Evolutionary conservation across 2,888 invertebrate species (phyloP).

Genomic region (Synergus itoensis): DNA sequence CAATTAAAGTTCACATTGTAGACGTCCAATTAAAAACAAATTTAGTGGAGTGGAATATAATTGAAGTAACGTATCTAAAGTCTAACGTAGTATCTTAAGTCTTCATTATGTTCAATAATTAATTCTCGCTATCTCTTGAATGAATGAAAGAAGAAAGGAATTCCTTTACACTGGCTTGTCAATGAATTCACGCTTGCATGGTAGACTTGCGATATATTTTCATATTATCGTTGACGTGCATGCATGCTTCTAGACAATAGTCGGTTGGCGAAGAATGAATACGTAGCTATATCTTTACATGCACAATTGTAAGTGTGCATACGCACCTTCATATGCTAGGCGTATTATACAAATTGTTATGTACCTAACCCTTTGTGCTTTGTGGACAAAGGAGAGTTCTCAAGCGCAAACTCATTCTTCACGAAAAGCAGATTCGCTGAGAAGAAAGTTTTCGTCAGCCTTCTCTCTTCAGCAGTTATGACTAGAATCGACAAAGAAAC

Average conservation of each 20-base stretch:
- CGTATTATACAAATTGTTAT: conserved; percentile 17
- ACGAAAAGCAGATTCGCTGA: conserved; percentile 4
- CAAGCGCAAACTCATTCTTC: conserved; percentile 13
- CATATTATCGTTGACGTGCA: conserved; percentile 7
- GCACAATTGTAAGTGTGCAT: background rate
- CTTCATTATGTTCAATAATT: no score
- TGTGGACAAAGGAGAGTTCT: conserved; percentile 23
- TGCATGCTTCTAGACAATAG: conserved; percentile 16
- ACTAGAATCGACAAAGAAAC: conserved; percentile 34
- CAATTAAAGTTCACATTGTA: no score
- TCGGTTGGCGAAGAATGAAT: conserved; percentile 5
- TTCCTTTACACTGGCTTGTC: background rate
- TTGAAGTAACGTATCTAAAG: no score
- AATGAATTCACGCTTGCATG: background rate
- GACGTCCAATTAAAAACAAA: no score
- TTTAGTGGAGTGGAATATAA: no score
- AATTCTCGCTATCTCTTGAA: background rate
- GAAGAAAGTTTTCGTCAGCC: conserved; percentile 22
- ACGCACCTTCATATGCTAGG: conserved; percentile 12
- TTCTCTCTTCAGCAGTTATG: conserved; percentile 26
- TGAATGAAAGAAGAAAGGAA: background rate
- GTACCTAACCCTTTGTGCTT: conserved; percentile 22
- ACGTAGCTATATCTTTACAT: background rate
- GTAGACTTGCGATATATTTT: background rate
- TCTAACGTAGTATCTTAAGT: no score